phyloP scores from a whole-genome alignment of 2,888 invertebrate genomes.

The Dryomyza anilis region DNA sequence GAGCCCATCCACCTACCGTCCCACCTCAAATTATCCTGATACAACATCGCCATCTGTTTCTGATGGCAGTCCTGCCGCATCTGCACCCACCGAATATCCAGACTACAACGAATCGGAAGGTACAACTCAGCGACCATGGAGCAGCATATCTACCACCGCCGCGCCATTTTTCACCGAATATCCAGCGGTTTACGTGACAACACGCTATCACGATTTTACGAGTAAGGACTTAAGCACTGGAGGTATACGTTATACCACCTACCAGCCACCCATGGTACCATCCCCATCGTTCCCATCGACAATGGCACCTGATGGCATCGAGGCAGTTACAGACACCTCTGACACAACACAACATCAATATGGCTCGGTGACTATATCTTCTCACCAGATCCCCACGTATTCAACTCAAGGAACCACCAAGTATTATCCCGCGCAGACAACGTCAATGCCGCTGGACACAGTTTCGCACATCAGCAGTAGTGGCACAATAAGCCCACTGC shows the following conservation, averaged over 20 bases:
- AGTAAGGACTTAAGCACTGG: constrained; percentile 43
- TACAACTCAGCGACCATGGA: constrained; percentile 41
- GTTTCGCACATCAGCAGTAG: constrained; percentile 12
- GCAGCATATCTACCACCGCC: constrained; percentile 50
- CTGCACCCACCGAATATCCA: constrained; percentile 35
- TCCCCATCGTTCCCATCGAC: constrained; percentile 43
- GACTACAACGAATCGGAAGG: constrained; percentile 28
- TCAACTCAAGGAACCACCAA: constrained; percentile 29
- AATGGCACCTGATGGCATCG: constrained; percentile 38
- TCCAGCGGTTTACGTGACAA: constrained; percentile 55
- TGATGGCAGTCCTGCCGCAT: not conserved
- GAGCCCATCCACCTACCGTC: not conserved
- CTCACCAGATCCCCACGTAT: constrained; percentile 26
- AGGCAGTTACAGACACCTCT: constrained; percentile 38
- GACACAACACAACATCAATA: constrained; percentile 41
- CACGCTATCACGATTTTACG: constrained; percentile 46
- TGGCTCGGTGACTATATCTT: constrained; percentile 22
- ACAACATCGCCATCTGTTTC: constrained; percentile 33
- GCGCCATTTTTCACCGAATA: constrained; percentile 60
- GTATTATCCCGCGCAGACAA: constrained; percentile 27
- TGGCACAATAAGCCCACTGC: constrained; percentile 27
- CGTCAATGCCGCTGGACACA: constrained; percentile 20
- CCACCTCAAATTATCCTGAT: constrained; percentile 27
- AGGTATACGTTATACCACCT: constrained; percentile 46
- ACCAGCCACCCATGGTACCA: constrained; percentile 40